A percentile compares a stretch with the other conserved stretches of the same genome.
phyloP scores from a whole-genome alignment of 2,113 vertebrate genomes.

The Dinomys branickii region DNA sequence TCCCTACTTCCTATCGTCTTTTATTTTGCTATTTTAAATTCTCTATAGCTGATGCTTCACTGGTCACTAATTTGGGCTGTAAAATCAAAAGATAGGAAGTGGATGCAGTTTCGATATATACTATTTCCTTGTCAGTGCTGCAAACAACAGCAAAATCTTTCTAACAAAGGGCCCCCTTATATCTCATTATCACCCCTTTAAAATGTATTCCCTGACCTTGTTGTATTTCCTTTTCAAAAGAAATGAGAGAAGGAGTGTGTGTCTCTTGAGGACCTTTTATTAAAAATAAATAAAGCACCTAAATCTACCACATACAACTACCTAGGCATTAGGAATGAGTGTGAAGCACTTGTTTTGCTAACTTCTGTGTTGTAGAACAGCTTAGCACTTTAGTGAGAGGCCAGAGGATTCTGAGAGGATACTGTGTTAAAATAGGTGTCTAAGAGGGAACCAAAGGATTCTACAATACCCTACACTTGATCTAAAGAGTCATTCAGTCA shows the following conservation, averaged over 20 bases:
- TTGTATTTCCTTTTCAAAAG: conserved; percentile 16
- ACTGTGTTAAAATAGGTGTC: background rate
- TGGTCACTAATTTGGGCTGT: background rate
- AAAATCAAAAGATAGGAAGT: background rate
- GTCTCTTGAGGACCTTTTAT: background rate
- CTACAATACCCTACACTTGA: background rate
- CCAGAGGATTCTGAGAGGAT: background rate
- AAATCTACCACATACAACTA: background rate
- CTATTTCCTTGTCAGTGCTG: background rate
- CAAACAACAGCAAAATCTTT: background rate
- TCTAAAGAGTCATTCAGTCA: background rate
- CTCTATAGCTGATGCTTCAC: background rate
- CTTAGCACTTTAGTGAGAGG: background rate
- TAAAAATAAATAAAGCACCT: conserved; percentile 31
- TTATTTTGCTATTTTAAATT: background rate
- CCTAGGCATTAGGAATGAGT: background rate
- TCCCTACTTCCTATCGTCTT: background rate
- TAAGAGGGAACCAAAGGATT: background rate
- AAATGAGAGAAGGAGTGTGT: background rate
- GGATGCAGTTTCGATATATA: background rate
- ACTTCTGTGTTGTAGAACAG: background rate
- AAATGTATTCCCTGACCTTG: background rate
- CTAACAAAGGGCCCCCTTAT: background rate
- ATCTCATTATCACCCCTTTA: background rate
- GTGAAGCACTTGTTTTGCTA: background rate